Evolutionary conservation across 2,888 invertebrate genomes (phyloP).

Genomic region (Thera britannica): DNA sequence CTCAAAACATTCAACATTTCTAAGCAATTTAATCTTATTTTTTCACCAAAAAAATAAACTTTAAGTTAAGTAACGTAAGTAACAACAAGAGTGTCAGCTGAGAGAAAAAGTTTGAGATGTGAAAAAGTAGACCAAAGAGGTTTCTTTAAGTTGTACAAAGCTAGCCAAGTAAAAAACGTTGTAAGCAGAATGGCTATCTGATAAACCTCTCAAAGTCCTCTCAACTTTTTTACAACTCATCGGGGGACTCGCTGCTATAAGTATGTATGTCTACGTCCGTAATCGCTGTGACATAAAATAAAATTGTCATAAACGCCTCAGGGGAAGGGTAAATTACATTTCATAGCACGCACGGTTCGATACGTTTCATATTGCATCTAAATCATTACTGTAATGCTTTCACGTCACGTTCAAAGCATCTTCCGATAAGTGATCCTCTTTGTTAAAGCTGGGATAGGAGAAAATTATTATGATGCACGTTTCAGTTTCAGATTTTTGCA

Average conservation of each 20-base stretch:
- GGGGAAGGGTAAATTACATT: slow-evolving; percentile 29
- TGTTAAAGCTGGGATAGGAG: not conserved
- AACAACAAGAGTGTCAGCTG: slow-evolving; percentile 16
- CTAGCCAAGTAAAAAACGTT: slow-evolving; percentile 63
- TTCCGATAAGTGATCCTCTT: slow-evolving; percentile 8
- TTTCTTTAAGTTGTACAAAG: slow-evolving; percentile 55
- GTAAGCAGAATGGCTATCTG: slow-evolving; percentile 61
- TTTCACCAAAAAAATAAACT: slow-evolving; percentile 15
- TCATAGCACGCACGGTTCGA: slow-evolving; percentile 25
- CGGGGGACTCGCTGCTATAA: slow-evolving; percentile 48
- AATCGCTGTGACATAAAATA: slow-evolving; percentile 46
- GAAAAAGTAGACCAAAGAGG: slow-evolving; percentile 46
- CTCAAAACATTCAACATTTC: not conserved
- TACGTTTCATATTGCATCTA: slow-evolving; percentile 30
- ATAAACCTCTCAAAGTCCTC: slow-evolving; percentile 64
- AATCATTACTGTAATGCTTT: slow-evolving; percentile 32
- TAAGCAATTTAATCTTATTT: not conserved
- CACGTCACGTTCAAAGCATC: slow-evolving; percentile 22
- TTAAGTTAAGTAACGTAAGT: slow-evolving; percentile 1
- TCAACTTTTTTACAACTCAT: slow-evolving; percentile 57
- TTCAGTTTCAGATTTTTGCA: not conserved
- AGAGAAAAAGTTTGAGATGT: slow-evolving; percentile 36
- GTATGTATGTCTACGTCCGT: slow-evolving; percentile 33
- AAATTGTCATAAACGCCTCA: slow-evolving; percentile 43
- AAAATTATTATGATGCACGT: slow-evolving; percentile 8